These are phyloP conservation scores for Macrosiphum euphorbiae DNA, from an alignment of 2,888 invertebrate species.

Conservation along the genomic window DNA sequence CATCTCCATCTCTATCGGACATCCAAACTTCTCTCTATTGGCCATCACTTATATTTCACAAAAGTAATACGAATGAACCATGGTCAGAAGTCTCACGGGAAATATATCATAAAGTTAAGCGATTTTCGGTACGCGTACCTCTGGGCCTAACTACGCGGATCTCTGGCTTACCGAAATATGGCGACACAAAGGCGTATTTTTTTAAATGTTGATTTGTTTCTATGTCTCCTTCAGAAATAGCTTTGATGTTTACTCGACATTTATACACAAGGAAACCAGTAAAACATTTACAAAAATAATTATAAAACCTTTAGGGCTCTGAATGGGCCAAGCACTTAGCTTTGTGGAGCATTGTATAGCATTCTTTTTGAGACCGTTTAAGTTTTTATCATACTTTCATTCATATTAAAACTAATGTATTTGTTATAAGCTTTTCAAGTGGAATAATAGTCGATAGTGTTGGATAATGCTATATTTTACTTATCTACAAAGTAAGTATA, in stretches of 20 bases:
- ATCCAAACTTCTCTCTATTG: neutral
- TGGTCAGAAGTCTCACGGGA: neutral
- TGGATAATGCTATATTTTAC: neutral
- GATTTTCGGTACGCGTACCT: neutral
- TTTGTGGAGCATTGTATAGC: neutral
- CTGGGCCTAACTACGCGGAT: neutral
- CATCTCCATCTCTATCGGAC: neutral
- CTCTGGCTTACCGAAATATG: neutral
- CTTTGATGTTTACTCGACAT: slow-evolving; percentile 30
- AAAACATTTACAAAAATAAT: slow-evolving; percentile 44
- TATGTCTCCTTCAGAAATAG: neutral
- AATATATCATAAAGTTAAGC: neutral
- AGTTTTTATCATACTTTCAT: slow-evolving; percentile 10
- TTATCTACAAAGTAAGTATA: neutral
- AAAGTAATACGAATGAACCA: neutral
- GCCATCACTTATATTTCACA: neutral
- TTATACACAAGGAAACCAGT: neutral
- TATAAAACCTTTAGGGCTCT: slow-evolving; percentile 3
- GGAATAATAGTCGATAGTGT: slow-evolving; percentile 13
- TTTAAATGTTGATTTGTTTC: neutral
- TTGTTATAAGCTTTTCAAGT: slow-evolving; percentile 19
- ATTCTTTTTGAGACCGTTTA: neutral
- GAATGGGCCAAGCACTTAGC: neutral
- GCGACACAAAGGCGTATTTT: neutral
- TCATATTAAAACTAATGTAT: slow-evolving; percentile 1